phyloP scores from a whole-genome alignment of 2,888 invertebrate species.

The Alloscopus bannaensis region DNA sequence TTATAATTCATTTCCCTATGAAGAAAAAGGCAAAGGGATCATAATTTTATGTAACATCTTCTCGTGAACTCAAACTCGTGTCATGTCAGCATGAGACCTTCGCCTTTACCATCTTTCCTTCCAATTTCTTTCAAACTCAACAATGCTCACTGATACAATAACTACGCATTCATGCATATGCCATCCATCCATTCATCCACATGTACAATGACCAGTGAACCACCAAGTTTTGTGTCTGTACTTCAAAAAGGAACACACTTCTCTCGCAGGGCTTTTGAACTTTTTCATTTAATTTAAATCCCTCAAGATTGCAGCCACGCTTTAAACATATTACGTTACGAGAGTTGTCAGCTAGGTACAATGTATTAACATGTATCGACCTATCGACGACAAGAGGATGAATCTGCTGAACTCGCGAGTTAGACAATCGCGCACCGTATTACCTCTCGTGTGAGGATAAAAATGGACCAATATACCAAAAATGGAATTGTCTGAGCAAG shows the following conservation, averaged over 20 bases:
- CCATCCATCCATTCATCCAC: constrained; percentile 15
- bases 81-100: constrained; percentile 64
- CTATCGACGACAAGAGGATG: too few species aligned
- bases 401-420: too few species aligned
- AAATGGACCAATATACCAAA: constrained; percentile 64
- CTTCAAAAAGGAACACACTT: too few species aligned
- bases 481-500: constrained; percentile 59
- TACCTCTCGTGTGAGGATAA: constrained; percentile 9
- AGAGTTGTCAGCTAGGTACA: background rate
- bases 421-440: constrained; percentile 1
- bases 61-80: constrained; percentile 56
- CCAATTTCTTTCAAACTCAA: constrained; percentile 13
- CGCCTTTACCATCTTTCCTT: constrained; percentile 55
- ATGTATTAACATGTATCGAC: too few species aligned
- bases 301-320: constrained; percentile 9
- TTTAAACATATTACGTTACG: constrained; percentile 5
- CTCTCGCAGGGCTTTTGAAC: constrained; percentile 1
- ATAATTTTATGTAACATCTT: constrained; percentile 55
- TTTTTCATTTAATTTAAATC: constrained; percentile 10
- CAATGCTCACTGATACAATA: background rate
- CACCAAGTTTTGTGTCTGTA: background rate
- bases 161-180: background rate
- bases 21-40: constrained; percentile 47
- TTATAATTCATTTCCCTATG: too few species aligned
- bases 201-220: constrained; percentile 5